These are phyloP conservation scores for Rhinolophus ferrumequinum DNA, from an alignment of 2,113 vertebrate species.

Conservation along the genomic window DNA sequence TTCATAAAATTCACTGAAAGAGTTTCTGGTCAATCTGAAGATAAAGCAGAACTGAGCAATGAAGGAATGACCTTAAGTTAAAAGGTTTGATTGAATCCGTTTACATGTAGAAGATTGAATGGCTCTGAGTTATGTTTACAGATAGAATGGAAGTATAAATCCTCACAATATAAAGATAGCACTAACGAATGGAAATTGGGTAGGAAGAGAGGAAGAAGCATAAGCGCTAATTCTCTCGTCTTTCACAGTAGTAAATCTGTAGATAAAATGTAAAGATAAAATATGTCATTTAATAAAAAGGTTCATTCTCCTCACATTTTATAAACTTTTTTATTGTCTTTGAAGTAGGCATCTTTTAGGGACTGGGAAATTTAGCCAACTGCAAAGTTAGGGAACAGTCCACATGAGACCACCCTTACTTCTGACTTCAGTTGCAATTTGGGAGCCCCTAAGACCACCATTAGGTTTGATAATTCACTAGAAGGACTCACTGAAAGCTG, in stretches of 20 bases:
- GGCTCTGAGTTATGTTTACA: neutral
- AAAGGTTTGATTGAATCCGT: neutral
- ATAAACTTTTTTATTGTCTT: neutral
- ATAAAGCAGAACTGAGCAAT: slow-evolving; percentile 30
- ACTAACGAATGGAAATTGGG: neutral
- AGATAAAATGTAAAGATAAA: neutral
- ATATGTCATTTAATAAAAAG: neutral
- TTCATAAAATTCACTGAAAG: neutral
- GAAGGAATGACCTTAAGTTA: neutral
- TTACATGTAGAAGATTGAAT: neutral
- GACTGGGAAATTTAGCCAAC: neutral
- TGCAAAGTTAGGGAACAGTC: neutral
- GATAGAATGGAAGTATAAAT: neutral
- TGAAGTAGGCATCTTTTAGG: neutral
- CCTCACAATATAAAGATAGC: neutral
- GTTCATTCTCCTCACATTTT: neutral
- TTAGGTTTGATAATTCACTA: neutral
- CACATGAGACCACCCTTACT: neutral
- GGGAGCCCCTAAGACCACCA: neutral
- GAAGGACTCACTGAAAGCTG: neutral
- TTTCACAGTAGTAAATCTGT: neutral
- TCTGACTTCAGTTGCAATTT: neutral
- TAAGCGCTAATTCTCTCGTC: neutral
- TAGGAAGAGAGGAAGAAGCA: neutral
- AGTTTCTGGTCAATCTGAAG: neutral